Base-by-base conservation (phyloP, 2,113 vertebrate genomes). In the Cardinalis cardinalis region DNA sequence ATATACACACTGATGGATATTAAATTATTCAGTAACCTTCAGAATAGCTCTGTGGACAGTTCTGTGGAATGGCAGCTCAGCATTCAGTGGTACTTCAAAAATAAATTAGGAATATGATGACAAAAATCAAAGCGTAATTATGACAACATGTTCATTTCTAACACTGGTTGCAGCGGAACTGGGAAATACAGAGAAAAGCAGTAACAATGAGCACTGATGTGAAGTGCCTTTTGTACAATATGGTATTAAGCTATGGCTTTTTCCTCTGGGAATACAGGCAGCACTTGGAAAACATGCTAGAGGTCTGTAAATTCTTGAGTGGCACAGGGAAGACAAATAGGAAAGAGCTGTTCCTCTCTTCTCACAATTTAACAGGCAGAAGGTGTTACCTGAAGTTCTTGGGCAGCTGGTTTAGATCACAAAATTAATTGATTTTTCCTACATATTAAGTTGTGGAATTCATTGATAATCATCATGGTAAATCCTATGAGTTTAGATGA, bases 1-100 rank as follows among this genome's bases (percentile, higher is more conserved):
- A 91, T 75, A 76, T 83, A 93, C 75, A 89, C 59, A 63, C 64
- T 77, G 86, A 80, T 80, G 51, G 64, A 76, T 93, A 85, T 86
- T 82, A 79, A 85, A 91, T 88, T 91, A 95, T 95, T 93, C 83
- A 91, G 79, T 59, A 94, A 70, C 83, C 79, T 83, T 95, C 83
- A 77, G 68, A 89, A 85, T 46, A 88, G 56, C 77, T 91, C 31
- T 74, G 55, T 36, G 79, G 91, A 69, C 83, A 76, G 59, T 88
- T 88, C 64, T 76, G 10, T 18, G 55, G 76, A 72, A 79, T 32
- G 51, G 46, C 46, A 79, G 43, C 46, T 88, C 83, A 76, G 64
- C 88, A 83, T 79, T 91, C 82, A 72, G 46, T 34, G 38, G 36
- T 60, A 58, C 51, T 83, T 94, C 20, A 72, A 65, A 90, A 86